A percentile compares a stretch with the other conserved stretches of the same genome.
Conservation (phyloP, 2,797 vertebrate genomes). For the Falco novaeseelandiae region DNA sequence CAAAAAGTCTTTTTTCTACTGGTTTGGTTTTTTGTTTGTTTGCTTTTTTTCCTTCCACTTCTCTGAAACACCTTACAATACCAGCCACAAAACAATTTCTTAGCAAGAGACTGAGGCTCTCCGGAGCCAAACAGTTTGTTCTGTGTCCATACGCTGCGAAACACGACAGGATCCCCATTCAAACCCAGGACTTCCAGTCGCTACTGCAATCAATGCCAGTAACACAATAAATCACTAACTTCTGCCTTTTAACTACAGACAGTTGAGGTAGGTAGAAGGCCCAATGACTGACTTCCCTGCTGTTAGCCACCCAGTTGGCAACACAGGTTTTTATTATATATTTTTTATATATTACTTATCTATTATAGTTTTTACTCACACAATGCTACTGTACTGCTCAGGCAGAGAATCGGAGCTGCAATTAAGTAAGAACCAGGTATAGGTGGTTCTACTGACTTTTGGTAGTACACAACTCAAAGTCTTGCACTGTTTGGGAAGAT, state of each 20-base stretch:
- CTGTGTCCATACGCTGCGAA: neutral
- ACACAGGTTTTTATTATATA: neutral
- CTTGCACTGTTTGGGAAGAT: neutral
- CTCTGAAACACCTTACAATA: neutral
- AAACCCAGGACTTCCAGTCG: neutral
- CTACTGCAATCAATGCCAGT: neutral
- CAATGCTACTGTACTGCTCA: neutral
- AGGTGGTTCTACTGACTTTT: neutral
- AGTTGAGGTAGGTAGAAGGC: neutral
- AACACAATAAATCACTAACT: neutral
- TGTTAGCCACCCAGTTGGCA: conserved; percentile 17
- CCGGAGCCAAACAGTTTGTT: neutral
- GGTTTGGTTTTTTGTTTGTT: too few species aligned
- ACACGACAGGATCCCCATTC: neutral
- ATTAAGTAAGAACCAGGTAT: conserved; percentile 15
- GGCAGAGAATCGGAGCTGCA: neutral
- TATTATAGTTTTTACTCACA: conserved; percentile 1
- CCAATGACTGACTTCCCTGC: neutral
- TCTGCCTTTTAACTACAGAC: neutral
- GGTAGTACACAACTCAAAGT: neutral
- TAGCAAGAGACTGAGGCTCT: neutral
- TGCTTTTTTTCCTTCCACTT: neutral
- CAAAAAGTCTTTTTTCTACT: neutral
- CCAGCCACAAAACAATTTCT: neutral
- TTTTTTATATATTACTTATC: too few species aligned